Conservation (phyloP, 1,140 invertebrate genomes). For the Euura saliciscinereae region DNA sequence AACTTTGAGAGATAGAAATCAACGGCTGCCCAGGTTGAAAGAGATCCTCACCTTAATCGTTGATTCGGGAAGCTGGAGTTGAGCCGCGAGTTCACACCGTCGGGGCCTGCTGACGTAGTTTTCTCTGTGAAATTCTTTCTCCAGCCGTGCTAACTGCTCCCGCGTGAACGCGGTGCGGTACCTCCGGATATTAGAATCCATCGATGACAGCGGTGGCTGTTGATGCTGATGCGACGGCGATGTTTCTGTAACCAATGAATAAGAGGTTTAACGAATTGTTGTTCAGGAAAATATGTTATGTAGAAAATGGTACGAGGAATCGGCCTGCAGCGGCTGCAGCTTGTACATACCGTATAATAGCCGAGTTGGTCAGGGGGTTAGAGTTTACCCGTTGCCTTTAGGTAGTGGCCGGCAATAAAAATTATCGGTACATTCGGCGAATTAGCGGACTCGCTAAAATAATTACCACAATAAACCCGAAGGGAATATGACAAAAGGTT, state of each 20-base stretch:
- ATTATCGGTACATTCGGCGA: background rate
- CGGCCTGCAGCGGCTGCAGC: too few relatives aligned
- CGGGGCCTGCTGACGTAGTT: constrained; percentile 97
- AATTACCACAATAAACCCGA: constrained; percentile 36
- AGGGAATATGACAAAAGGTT: background rate
- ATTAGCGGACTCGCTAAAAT: constrained; percentile 22
- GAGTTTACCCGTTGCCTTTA: too few relatives aligned
- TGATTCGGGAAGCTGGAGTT: constrained; percentile 92
- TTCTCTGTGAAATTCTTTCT: constrained; percentile 97
- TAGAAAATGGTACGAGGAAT: too few relatives aligned
- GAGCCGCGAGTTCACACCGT: constrained; percentile 92
- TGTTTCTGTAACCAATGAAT: constrained; percentile 17
- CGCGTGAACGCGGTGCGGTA: constrained; percentile 98
- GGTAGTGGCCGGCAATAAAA: background rate
- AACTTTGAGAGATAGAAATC: too few relatives aligned
- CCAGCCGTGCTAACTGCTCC: constrained; percentile 92
- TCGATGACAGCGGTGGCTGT: constrained; percentile 44
- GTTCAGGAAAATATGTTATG: background rate
- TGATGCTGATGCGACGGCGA: constrained; percentile 28
- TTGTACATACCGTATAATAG: background rate
- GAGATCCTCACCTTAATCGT: constrained; percentile 89
- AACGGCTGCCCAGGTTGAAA: background rate
- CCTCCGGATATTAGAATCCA: constrained; percentile 77
- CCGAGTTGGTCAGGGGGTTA: background rate
- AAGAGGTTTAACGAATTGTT: background rate